Conservation (phyloP, 1,140 invertebrate genomes). For the Pseudomyrmex concolor region DNA sequence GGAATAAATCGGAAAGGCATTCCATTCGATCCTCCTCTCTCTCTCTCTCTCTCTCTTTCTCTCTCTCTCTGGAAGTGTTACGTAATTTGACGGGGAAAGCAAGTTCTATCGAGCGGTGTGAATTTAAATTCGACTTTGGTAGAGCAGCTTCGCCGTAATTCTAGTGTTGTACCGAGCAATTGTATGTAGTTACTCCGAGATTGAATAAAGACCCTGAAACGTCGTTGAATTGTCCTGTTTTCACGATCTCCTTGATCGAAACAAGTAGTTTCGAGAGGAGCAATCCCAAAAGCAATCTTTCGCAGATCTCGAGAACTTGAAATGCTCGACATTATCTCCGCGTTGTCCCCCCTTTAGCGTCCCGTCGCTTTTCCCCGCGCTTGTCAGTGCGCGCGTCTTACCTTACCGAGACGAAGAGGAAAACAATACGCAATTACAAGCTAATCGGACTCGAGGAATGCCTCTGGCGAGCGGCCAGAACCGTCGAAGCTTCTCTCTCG, state of each 20-base stretch:
- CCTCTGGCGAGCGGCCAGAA: slow-evolving; percentile 72
- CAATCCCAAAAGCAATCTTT: slow-evolving; percentile 27
- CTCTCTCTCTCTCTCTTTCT: no score
- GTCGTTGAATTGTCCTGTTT: not conserved
- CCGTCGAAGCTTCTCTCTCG: slow-evolving; percentile 65
- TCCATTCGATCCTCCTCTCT: not conserved
- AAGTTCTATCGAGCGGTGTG: not conserved
- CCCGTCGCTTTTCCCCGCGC: not conserved
- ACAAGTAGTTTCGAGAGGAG: slow-evolving; percentile 5
- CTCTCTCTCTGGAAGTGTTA: not conserved
- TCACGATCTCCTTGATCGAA: slow-evolving; percentile 10
- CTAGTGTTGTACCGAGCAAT: not conserved
- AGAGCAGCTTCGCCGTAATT: no score
- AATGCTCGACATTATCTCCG: slow-evolving; percentile 16
- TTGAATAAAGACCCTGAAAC: not conserved
- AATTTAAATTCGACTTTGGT: not conserved
- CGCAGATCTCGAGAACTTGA: not conserved
- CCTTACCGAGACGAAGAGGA: slow-evolving; percentile 20
- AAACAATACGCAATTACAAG: slow-evolving; percentile 80
- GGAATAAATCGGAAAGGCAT: not conserved
- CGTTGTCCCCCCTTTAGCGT: not conserved
- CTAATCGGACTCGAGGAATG: slow-evolving; percentile 74
- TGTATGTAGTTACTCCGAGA: slow-evolving; percentile 6
- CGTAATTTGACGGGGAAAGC: not conserved
- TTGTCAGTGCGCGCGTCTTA: slow-evolving; percentile 46